Evolutionary conservation across 2,113 vertebrate species (phyloP).

Genomic region (rabbit (Oryctolagus cuniculus)): DNA sequence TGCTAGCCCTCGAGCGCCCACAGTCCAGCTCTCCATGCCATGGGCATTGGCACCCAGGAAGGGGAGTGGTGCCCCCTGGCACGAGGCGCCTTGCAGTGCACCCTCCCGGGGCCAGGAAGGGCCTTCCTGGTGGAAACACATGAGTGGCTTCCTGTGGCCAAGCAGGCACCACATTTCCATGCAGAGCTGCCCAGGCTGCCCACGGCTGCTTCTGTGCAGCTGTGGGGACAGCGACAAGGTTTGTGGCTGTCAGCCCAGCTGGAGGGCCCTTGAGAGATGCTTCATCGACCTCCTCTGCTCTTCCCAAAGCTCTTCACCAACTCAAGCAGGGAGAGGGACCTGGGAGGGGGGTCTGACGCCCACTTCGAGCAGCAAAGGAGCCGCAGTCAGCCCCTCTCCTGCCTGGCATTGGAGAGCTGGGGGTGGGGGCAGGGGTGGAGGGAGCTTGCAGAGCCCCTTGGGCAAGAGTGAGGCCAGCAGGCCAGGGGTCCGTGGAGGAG

Average conservation of each 20-base stretch:
- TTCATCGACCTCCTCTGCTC: conserved; percentile 49
- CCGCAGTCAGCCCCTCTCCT: not conserved
- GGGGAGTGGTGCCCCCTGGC: not conserved
- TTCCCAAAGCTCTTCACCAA: conserved; percentile 42
- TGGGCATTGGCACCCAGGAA: accelerated
- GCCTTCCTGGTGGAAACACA: accelerated
- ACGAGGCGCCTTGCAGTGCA: not conserved
- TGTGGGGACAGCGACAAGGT: conserved; percentile 36
- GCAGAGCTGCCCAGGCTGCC: not conserved
- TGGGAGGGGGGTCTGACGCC: not conserved
- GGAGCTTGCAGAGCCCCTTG: not conserved
- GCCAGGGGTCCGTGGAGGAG: accelerated
- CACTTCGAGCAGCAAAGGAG: not conserved
- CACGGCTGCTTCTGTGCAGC: not conserved
- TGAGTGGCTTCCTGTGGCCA: not conserved
- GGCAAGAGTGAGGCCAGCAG: not conserved
- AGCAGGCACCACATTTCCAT: accelerated
- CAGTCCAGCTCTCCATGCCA: not conserved
- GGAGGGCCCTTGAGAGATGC: conserved; percentile 24
- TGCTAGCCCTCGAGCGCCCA: accelerated
- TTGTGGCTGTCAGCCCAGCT: not conserved
- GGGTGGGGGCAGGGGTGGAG: not conserved
- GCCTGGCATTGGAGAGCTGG: not conserved
- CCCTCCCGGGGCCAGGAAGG: not conserved
- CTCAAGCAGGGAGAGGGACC: conserved; percentile 9